These are phyloP conservation scores for Willisornis vidua DNA, from an alignment of 2,113 vertebrate species.

Conservation along the genomic window DNA sequence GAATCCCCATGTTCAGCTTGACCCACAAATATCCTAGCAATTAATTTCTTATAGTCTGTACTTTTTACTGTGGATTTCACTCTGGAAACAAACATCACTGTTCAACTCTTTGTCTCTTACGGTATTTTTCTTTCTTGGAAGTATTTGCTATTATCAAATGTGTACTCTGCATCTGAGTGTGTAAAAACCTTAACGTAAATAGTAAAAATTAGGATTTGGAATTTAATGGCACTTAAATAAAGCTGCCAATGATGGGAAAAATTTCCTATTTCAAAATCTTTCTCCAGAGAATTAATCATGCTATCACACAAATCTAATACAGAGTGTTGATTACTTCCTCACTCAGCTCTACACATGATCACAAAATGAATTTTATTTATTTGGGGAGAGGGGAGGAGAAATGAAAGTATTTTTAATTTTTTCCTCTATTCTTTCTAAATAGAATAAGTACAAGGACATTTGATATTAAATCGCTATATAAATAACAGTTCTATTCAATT, in stretches of 20 bases:
- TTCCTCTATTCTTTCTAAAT: background rate
- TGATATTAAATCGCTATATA: background rate
- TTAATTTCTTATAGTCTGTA: background rate
- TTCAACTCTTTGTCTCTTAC: background rate
- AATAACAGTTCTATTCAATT: background rate
- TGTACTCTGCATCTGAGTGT: background rate
- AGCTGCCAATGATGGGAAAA: background rate
- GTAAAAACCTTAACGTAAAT: background rate
- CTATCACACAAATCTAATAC: background rate
- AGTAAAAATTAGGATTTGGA: background rate
- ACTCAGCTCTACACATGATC: background rate
- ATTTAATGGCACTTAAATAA: background rate
- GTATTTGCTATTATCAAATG: background rate
- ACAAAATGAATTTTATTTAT: background rate
- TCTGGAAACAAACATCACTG: background rate
- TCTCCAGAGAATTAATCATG: background rate
- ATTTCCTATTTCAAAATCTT: background rate
- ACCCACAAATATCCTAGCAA: background rate
- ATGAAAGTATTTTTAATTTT: background rate
- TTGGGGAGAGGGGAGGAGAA: rapidly evolving
- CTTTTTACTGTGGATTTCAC: background rate
- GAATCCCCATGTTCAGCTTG: background rate
- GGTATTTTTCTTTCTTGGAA: background rate
- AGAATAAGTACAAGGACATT: background rate
- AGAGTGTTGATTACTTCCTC: background rate